Base-by-base conservation (phyloP, 2,113 vertebrate genomes). In the Tichodroma muraria region DNA sequence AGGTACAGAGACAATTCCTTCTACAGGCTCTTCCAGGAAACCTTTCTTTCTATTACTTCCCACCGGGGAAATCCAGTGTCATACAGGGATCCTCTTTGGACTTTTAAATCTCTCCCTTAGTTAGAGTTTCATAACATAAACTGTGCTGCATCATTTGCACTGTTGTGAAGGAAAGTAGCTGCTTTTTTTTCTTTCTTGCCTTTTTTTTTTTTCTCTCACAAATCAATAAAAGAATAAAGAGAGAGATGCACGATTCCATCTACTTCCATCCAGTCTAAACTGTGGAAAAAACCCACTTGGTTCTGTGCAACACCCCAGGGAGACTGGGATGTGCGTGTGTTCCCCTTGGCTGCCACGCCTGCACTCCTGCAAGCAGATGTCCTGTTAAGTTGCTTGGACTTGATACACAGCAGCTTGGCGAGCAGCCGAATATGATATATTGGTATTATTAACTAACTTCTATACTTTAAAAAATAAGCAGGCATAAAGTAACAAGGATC, bases 131-230 rank as follows among this genome's bases (percentile, higher is more conserved):
- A 12, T 24, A 83, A 81, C 22, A 14, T 10, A 50, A 75, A 44
- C 10, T n/a, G 7, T 15, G 21, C 25, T 4, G 1, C 24, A 18
- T 35, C 72, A n/a, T 40, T 52, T 42, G 14, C 2, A 1, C 24
- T 40, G 5, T 2, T 73, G 12, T 0, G 0, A 25, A 45, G 23
- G 1, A 79, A 61, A 80, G 23, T 13, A 53, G 4, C 7, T 24
- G 17, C 8, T 11, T n/a, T 54, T 4, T 20, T 45, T 28, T 28
- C 8, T 21, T 27, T 13, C 60, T 40, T 47, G 8, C 5, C 5
- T 9, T 30, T 37, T 35, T 20, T 17, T 7, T 17, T 21, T 33
- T 12, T 16, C 6, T 2, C 5, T 12, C 44, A 14, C 10, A 35
- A 79, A 66, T 10, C 21, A 60, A 9, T 23, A 37, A 12, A 47